Percentiles rank a stretch among this genome's conserved stretches.
Conservation (phyloP, 2,888 invertebrate genomes). For the Euplexia lucipara region DNA sequence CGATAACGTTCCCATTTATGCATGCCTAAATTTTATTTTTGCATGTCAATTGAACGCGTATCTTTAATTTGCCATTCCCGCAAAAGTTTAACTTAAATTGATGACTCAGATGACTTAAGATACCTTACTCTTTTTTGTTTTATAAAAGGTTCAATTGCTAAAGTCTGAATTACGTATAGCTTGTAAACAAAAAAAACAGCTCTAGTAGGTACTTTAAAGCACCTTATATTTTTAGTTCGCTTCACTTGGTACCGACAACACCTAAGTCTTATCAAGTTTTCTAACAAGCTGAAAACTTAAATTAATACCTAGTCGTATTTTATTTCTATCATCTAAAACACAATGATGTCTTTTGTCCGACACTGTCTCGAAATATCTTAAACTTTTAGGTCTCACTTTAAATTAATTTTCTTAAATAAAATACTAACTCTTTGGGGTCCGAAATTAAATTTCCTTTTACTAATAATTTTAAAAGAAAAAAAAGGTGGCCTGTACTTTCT, state of each 20-base stretch:
- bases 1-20: no score
- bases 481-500: constrained; percentile 27
- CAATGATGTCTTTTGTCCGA: constrained; percentile 34
- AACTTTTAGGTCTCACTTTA: constrained; percentile 43
- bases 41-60: no score
- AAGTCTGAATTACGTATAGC: background rate
- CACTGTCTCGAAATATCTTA: constrained; percentile 37
- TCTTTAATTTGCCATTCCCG: no score
- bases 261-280: no score
- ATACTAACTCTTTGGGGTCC: constrained; percentile 31
- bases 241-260: background rate
- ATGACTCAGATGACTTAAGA: no score
- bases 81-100: no score
- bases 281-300: background rate
- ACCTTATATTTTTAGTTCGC: background rate
- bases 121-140: no score
- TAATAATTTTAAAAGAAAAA: constrained; percentile 20
- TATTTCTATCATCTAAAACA: constrained; percentile 1
- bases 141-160: no score
- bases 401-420: constrained; percentile 54
- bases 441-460: constrained; percentile 53
- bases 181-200: background rate
- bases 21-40: no score
- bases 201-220: no score
- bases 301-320: no score